Conservation (phyloP, 2,113 vertebrate species). For the Bubo scandiacus region DNA sequence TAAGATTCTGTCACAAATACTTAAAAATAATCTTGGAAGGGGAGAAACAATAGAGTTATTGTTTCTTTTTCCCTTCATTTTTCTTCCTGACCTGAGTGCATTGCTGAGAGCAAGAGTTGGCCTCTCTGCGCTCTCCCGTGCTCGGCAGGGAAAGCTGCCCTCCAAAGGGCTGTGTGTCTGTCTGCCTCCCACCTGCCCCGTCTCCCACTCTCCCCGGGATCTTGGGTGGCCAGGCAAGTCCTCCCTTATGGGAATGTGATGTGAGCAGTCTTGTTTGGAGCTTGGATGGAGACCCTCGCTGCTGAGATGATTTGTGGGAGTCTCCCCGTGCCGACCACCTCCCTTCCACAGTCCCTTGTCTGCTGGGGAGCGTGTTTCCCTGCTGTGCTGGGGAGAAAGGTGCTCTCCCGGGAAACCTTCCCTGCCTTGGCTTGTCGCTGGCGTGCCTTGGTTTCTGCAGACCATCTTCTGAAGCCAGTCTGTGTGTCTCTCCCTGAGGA, state of each 20-base stretch:
- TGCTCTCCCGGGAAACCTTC: neutral
- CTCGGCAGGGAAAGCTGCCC: neutral
- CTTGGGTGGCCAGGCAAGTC: neutral
- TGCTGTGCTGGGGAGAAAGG: rapidly evolving
- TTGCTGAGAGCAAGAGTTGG: neutral
- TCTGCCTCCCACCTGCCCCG: neutral
- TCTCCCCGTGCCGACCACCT: rapidly evolving
- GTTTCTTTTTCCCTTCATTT: neutral
- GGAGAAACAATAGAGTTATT: neutral
- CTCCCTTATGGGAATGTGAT: neutral
- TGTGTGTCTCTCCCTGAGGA: rapidly evolving
- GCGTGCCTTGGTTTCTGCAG: rapidly evolving
- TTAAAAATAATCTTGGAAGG: neutral
- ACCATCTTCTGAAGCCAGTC: neutral
- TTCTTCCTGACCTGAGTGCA: neutral
- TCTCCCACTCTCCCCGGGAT: neutral
- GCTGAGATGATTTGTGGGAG: neutral
- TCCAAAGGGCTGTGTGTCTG: neutral
- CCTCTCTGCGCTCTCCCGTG: neutral
- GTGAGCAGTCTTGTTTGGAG: neutral
- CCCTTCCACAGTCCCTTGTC: neutral
- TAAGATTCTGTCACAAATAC: neutral
- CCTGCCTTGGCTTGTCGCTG: neutral
- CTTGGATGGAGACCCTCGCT: neutral
- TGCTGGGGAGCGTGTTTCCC: neutral